A percentile compares a stretch with the other conserved stretches of the same genome.
These are phyloP conservation scores for Pilophorus perplexus DNA, from an alignment of 2,888 invertebrate species.

Conservation along the genomic window DNA sequence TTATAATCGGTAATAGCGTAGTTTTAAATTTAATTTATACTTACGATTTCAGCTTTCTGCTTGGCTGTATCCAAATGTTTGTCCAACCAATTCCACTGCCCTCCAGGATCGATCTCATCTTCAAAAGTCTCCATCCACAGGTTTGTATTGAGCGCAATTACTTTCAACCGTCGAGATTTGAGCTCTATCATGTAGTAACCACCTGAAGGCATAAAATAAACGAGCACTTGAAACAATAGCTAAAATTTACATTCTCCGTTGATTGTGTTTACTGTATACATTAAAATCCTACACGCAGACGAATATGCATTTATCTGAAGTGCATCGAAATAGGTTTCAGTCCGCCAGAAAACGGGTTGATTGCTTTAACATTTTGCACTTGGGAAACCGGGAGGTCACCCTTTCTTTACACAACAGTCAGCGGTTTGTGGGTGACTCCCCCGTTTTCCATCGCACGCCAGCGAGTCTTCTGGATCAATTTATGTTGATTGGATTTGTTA, in stretches of 20 bases:
- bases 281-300: too few species aligned
- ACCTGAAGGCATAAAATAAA: slow-evolving; percentile 58
- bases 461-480: too few species aligned
- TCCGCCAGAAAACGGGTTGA: too few species aligned
- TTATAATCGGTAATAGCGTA: too few species aligned
- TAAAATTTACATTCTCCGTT: neutral
- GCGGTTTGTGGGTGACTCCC: neutral
- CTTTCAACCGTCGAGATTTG: slow-evolving; percentile 73
- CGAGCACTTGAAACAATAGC: neutral
- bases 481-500: too few species aligned
- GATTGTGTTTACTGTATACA: too few species aligned
- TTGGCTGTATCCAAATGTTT: slow-evolving; percentile 70
- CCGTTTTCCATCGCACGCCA: neutral
- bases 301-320: too few species aligned
- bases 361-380: too few species aligned
- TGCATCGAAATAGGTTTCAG: too few species aligned
- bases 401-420: too few species aligned
- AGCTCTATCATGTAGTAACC: slow-evolving; percentile 88
- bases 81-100: slow-evolving; percentile 84
- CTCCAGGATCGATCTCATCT: slow-evolving; percentile 63
- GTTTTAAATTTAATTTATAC: too few species aligned
- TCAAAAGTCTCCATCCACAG: slow-evolving; percentile 63
- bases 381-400: too few species aligned
- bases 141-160: slow-evolving; percentile 86
- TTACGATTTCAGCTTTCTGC: slow-evolving; percentile 75